These are phyloP conservation scores for Phataginus tetradactyla DNA, from an alignment of 2,797 vertebrate species.

Conservation along the genomic window DNA sequence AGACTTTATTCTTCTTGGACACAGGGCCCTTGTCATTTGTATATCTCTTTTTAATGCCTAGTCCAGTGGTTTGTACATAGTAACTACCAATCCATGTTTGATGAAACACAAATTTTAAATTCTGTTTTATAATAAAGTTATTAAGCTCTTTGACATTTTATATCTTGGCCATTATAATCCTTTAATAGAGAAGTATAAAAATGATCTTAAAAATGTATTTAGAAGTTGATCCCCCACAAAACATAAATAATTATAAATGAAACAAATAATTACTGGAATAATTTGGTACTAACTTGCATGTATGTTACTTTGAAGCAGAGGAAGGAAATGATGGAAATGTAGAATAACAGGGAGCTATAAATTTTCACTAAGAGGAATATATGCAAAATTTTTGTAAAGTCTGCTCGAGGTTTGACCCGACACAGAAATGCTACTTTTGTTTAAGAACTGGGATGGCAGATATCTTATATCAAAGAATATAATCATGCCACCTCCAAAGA, in stretches of 20 bases:
- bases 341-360: neutral
- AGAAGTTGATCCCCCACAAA: neutral
- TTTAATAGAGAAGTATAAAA: conserved; percentile 2
- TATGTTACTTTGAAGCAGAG: neutral
- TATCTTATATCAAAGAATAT: neutral
- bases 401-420: neutral
- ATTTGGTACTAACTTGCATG: neutral
- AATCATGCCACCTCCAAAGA: neutral
- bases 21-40: neutral
- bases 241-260: conserved; percentile 46
- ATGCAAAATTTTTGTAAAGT: neutral
- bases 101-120: conserved; percentile 41
- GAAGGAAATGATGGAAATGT: neutral
- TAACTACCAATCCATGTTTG: neutral
- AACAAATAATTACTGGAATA: conserved; percentile 28
- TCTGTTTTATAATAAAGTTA: neutral
- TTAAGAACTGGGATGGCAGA: neutral
- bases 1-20: neutral
- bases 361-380: neutral
- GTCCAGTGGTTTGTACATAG: neutral
- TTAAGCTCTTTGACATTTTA: conserved; percentile 25
- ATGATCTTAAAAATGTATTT: neutral
- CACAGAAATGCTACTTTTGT: neutral
- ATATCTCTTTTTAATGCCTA: neutral
- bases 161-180: neutral